These are phyloP conservation scores for Poeciliopsis retropinna DNA, from an alignment of 2,113 vertebrate genomes.

Conservation along the genomic window DNA sequence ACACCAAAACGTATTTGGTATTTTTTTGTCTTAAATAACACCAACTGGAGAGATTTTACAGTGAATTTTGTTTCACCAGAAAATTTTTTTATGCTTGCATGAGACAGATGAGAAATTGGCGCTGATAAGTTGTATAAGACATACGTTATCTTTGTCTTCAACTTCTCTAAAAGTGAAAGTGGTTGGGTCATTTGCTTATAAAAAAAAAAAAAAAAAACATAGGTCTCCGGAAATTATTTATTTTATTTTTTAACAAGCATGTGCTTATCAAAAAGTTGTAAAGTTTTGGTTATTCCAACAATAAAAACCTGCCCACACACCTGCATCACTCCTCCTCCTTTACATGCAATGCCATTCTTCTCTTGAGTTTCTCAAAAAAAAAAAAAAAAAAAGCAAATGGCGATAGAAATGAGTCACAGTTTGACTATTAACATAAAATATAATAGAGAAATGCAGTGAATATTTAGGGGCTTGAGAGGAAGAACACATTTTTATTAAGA, in stretches of 20 bases:
- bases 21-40: background rate
- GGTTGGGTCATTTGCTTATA: background rate
- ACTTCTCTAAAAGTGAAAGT: background rate
- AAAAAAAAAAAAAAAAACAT: background rate
- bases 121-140: background rate
- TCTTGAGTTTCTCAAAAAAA: too few species aligned
- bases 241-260: background rate
- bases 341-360: too few species aligned
- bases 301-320: too few species aligned
- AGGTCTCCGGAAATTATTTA: too few species aligned
- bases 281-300: background rate
- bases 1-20: too few species aligned
- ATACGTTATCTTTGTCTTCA: background rate
- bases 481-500: too few species aligned
- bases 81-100: background rate
- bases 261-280: background rate
- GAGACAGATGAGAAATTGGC: background rate
- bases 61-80: background rate
- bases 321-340: too few species aligned
- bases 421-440: background rate
- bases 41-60: background rate
- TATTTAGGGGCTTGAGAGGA: too few species aligned
- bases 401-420: background rate
- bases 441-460: too few species aligned
- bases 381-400: background rate